Evolutionary conservation across 2,888 invertebrate genomes (phyloP).

Genomic region (Eucera pruinosa): DNA sequence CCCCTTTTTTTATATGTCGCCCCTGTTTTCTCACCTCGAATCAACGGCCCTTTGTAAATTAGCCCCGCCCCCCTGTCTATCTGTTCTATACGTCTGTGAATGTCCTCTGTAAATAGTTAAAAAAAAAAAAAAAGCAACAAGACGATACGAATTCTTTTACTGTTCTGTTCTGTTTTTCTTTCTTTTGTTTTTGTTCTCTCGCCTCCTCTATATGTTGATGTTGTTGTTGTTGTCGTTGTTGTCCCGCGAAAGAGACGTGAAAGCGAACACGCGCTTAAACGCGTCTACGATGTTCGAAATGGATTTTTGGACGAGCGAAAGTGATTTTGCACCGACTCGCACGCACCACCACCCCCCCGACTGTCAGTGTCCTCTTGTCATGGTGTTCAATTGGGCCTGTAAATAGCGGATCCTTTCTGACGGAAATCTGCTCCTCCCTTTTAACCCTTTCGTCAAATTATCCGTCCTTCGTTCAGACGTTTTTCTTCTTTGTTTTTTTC

Average conservation of each 20-base stretch:
- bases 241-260: slow-evolving; percentile 80
- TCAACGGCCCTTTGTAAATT: slow-evolving; percentile 8
- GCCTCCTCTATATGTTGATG: too few species aligned
- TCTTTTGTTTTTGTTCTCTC: too few species aligned
- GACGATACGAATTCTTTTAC: slow-evolving; percentile 18
- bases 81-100: slow-evolving; percentile 17
- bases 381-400: slow-evolving; percentile 71
- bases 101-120: too few species aligned
- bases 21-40: neutral
- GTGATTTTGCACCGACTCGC: slow-evolving; percentile 89
- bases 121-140: neutral
- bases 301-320: slow-evolving; percentile 69
- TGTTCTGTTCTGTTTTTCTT: slow-evolving; percentile 10
- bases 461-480: too few species aligned
- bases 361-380: slow-evolving; percentile 73
- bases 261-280: slow-evolving; percentile 72
- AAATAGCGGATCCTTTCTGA: slow-evolving; percentile 66
- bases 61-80: neutral
- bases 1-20: slow-evolving; percentile 1
- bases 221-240: too few species aligned
- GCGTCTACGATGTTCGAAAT: slow-evolving; percentile 58
- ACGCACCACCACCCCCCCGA: slow-evolving; percentile 83
- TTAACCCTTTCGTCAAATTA: neutral
- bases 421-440: slow-evolving; percentile 61
- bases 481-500: too few species aligned